Conservation (phyloP, 2,797 vertebrate species). For the Syngnathus rostellatus region DNA sequence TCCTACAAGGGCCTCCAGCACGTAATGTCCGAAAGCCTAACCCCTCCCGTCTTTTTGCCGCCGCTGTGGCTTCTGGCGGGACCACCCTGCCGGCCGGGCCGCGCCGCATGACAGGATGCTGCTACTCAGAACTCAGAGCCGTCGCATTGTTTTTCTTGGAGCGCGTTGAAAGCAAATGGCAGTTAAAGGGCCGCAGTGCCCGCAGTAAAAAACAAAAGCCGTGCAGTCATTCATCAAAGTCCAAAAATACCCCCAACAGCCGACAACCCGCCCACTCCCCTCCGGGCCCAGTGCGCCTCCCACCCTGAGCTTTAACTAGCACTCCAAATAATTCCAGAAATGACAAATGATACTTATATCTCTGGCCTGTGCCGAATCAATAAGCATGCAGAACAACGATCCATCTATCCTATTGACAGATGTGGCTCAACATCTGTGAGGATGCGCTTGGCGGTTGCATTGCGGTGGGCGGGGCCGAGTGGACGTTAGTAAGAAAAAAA, state of each 20-base stretch:
- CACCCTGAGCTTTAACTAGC: conserved; percentile 89
- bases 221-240: conserved; percentile 92
- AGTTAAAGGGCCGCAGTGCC: conserved; percentile 85
- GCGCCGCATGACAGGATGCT: conserved; percentile 79
- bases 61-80: conserved; percentile 58
- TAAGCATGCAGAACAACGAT: conserved; percentile 87
- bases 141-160: conserved; percentile 95
- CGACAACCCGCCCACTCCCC: conserved; percentile 74
- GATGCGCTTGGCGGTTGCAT: conserved; percentile 70
- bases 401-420: conserved; percentile 88
- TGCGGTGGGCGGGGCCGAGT: conserved; percentile 42
- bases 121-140: conserved; percentile 80
- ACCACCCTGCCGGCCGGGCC: conserved; percentile 87
- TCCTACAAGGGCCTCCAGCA: conserved; percentile 36
- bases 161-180: conserved; percentile 92
- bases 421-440: conserved; percentile 55
- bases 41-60: conserved; percentile 42
- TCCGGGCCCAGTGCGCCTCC: conserved; percentile 78
- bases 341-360: conserved; percentile 94
- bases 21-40: conserved; percentile 40
- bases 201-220: conserved; percentile 86
- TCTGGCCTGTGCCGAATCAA: conserved; percentile 89
- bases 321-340: conserved; percentile 97
- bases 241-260: conserved; percentile 75
- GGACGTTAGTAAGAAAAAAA: neutral